Evolutionary conservation across 2,797 vertebrate species (phyloP).

Genomic region (Distichodus sexfasciatus): DNA sequence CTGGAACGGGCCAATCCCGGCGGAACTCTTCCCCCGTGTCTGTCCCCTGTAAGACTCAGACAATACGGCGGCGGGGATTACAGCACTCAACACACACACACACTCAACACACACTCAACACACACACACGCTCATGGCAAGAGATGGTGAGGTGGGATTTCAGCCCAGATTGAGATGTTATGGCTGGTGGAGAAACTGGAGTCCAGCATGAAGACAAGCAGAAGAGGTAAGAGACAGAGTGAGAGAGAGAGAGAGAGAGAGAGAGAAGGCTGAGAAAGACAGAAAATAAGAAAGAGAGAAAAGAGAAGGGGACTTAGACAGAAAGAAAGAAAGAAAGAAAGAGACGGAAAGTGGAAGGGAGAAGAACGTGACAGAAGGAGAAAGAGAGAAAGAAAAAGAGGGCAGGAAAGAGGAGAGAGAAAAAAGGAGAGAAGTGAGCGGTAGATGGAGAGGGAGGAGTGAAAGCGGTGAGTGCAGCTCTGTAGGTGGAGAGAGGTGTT

Average conservation of each 20-base stretch:
- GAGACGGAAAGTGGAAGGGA: no score
- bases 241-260: background rate
- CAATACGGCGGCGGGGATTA: background rate
- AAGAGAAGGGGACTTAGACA: no score
- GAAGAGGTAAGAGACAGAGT: no score
- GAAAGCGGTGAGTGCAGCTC: background rate
- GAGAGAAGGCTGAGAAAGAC: background rate
- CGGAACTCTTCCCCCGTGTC: background rate
- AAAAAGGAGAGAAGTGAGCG: background rate
- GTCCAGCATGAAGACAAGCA: no score
- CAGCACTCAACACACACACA: background rate
- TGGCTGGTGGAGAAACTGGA: no score
- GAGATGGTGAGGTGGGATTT: background rate
- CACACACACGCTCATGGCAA: background rate
- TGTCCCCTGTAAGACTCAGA: background rate
- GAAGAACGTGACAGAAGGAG: no score
- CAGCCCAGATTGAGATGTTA: no score
- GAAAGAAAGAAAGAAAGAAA: background rate
- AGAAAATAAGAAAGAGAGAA: no score
- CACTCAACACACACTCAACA: background rate
- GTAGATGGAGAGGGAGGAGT: no score
- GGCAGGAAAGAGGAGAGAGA: no score
- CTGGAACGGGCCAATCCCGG: conserved; percentile 20
- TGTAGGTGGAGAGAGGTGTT: conserved; percentile 18
- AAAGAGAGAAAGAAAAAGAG: no score